Conservation (phyloP, 2,113 vertebrate species). For the Actinemys pallida region DNA sequence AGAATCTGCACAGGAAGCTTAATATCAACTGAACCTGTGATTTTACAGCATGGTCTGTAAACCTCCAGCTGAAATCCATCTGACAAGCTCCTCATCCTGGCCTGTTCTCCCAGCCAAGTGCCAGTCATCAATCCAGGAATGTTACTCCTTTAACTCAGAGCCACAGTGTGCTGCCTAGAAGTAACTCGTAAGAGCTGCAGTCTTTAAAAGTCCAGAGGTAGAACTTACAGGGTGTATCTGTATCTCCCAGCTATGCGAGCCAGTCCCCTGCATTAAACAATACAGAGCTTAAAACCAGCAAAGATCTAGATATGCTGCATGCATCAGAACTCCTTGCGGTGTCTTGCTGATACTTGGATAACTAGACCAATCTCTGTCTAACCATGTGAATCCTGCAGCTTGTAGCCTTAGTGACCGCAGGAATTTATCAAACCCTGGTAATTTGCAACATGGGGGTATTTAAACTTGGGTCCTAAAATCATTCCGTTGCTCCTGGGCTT, state of each 20-base stretch:
- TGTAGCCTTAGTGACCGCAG: background rate
- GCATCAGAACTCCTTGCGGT: background rate
- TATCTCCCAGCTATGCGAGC: background rate
- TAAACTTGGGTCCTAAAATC: background rate
- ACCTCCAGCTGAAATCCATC: background rate
- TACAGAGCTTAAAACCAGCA: slow-evolving; percentile 3
- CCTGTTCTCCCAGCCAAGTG: background rate
- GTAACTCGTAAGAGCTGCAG: background rate
- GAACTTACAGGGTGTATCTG: background rate
- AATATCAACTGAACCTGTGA: background rate
- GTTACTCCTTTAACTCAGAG: background rate
- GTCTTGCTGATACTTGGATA: rapidly evolving
- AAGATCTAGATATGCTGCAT: background rate
- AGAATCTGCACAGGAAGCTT: background rate
- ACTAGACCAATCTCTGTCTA: background rate
- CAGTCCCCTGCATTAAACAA: background rate
- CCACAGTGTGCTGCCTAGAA: background rate
- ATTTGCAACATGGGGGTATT: background rate
- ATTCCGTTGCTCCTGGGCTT: background rate
- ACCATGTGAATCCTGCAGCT: rapidly evolving
- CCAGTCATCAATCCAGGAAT: background rate
- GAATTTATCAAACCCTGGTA: background rate
- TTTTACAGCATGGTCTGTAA: background rate
- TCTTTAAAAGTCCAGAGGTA: background rate
- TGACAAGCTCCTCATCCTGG: background rate